Percentiles rank a stretch among this genome's conserved stretches.
Conservation (phyloP, 1,140 invertebrate species). For the Sinonovacula constricta region DNA sequence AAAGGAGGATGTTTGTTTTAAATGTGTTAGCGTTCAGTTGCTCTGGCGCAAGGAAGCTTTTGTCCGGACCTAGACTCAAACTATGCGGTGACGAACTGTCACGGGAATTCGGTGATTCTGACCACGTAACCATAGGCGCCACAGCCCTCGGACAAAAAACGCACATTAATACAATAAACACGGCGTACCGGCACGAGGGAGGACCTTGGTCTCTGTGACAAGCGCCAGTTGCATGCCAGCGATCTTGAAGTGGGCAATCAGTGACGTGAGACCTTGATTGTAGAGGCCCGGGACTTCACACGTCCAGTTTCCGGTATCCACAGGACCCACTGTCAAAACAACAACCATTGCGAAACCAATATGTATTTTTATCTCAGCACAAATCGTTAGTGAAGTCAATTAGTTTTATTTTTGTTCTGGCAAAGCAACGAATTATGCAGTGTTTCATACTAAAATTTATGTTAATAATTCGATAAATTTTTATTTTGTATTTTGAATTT, state of each 20-base stretch:
- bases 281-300: conserved; percentile 61
- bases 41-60: too few species aligned
- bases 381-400: too few species aligned
- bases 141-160: not conserved
- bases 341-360: not conserved
- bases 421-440: too few species aligned
- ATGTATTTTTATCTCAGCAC: not conserved
- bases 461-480: not conserved
- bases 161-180: not conserved
- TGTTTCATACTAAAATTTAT: not conserved
- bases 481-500: not conserved
- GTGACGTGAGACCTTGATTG: conserved; percentile 53
- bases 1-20: not conserved
- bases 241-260: conserved; percentile 72
- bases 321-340: conserved; percentile 60
- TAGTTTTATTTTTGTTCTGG: too few species aligned
- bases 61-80: too few species aligned
- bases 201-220: conserved; percentile 58
- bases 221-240: conserved; percentile 67
- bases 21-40: not conserved
- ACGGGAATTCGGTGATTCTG: not conserved
- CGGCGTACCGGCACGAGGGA: conserved; percentile 64
- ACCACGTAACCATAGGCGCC: not conserved
- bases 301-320: conserved; percentile 62
- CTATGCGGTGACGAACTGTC: not conserved